These are phyloP conservation scores for Ctena decussata DNA, from an alignment of 2,888 invertebrate species.

Conservation along the genomic window DNA sequence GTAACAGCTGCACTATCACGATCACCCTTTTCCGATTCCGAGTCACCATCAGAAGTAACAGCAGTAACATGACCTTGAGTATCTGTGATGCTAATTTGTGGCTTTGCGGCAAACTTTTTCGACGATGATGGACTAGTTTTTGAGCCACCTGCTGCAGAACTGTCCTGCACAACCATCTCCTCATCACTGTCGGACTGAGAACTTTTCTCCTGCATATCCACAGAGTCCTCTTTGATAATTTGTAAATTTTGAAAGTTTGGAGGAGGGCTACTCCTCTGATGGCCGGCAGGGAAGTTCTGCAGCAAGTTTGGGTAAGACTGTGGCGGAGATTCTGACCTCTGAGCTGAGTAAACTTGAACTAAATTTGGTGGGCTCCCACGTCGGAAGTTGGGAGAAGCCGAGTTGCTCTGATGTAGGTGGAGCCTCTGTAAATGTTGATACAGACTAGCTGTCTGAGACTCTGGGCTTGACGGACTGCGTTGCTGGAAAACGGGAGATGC, in stretches of 20 bases:
- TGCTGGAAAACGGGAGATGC: constrained; percentile 73
- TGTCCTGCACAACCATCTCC: constrained; percentile 70
- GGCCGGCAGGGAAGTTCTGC: constrained; percentile 71
- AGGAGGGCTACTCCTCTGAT: constrained; percentile 84
- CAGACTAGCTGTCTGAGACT: constrained; percentile 85
- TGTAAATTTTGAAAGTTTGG: constrained; percentile 85
- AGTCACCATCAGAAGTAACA: constrained; percentile 75
- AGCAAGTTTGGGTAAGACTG: constrained; percentile 69
- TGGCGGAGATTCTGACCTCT: constrained; percentile 76
- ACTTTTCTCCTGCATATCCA: constrained; percentile 63
- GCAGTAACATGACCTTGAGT: constrained; percentile 91
- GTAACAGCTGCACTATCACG: constrained; percentile 49
- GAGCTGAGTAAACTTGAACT: constrained; percentile 47
- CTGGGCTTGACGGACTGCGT: constrained; percentile 71
- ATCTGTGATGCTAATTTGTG: constrained; percentile 97
- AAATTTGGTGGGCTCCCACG: constrained; percentile 65
- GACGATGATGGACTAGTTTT: constrained; percentile 21
- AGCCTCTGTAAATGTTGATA: constrained; percentile 87
- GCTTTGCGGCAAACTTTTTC: constrained; percentile 87
- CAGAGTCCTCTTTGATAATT: constrained; percentile 86
- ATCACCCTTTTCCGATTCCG: constrained; percentile 65
- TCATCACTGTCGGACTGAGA: constrained; percentile 66
- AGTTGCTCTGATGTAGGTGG: constrained; percentile 83
- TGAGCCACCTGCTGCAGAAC: constrained; percentile 44
- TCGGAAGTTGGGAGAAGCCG: constrained; percentile 63